Evolutionary conservation across 2,797 vertebrate genomes (phyloP).

Genomic region (Dendrocincla tyrannina): DNA sequence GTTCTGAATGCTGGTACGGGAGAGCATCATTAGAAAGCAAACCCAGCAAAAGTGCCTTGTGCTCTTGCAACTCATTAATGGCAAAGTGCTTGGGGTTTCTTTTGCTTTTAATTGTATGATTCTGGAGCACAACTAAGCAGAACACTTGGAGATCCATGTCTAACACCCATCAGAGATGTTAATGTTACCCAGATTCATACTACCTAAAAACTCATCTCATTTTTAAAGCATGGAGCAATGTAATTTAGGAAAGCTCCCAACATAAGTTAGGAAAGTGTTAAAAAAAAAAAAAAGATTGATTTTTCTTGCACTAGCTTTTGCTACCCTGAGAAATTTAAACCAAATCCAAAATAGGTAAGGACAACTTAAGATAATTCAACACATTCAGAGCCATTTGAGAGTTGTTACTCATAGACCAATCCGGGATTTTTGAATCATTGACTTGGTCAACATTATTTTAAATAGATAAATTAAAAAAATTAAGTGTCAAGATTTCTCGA

Average conservation of each 20-base stretch:
- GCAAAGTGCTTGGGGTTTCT: background rate
- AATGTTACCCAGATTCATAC: background rate
- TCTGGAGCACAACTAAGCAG: background rate
- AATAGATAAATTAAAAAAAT: constrained; percentile 12
- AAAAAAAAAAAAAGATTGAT: background rate
- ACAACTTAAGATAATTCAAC: background rate
- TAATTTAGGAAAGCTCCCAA: background rate
- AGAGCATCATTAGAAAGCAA: background rate
- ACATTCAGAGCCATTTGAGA: background rate
- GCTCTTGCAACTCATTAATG: background rate
- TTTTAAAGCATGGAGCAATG: background rate
- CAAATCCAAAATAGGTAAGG: background rate
- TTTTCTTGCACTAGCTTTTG: background rate
- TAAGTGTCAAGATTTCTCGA: constrained; percentile 12
- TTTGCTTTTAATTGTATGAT: background rate
- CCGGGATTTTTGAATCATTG: background rate
- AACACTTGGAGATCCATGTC: background rate
- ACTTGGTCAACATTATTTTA: constrained; percentile 25
- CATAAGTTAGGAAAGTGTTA: background rate
- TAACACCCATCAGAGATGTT: background rate
- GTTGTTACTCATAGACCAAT: background rate
- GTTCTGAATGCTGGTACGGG: background rate
- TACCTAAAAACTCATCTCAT: background rate
- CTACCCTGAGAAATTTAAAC: background rate
- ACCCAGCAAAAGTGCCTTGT: background rate